phyloP scores from a whole-genome alignment of 2,797 vertebrate species.

The Nasua narica region DNA sequence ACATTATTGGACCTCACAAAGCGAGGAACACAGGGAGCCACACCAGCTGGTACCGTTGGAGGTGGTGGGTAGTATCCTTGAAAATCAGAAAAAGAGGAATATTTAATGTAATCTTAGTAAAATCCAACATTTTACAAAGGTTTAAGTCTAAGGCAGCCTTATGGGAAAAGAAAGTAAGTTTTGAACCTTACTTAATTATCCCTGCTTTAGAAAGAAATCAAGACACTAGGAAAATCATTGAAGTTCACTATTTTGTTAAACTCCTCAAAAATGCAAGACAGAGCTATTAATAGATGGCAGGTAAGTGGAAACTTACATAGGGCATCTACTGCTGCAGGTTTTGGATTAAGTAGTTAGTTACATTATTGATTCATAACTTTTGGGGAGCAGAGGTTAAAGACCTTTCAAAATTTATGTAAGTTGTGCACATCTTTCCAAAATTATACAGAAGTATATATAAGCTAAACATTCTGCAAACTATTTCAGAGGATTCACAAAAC shows the following conservation, averaged over 20 bases:
- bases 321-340: background rate
- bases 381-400: background rate
- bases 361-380: background rate
- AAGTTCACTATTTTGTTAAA: slow-evolving; percentile 30
- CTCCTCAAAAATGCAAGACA: slow-evolving; percentile 37
- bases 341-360: slow-evolving; percentile 42
- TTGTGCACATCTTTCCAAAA: slow-evolving; percentile 31
- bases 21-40: slow-evolving; percentile 89
- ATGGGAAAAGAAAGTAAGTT: background rate
- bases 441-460: background rate
- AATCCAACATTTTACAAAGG: slow-evolving; percentile 61
- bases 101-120: slow-evolving; percentile 73
- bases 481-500: background rate
- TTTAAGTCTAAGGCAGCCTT: slow-evolving; percentile 56
- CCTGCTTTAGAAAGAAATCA: slow-evolving; percentile 19
- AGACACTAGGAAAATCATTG: slow-evolving; percentile 44
- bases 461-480: background rate
- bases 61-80: slow-evolving; percentile 91
- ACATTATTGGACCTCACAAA: slow-evolving; percentile 93
- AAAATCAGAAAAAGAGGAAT: slow-evolving; percentile 81
- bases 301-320: too few relatives aligned
- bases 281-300: slow-evolving; percentile 7
- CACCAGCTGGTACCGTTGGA: slow-evolving; percentile 87
- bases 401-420: slow-evolving; percentile 27
- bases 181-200: slow-evolving; percentile 9